These are phyloP conservation scores for Stichopus horrens DNA, from an alignment of 53 echinoderm and acorn worm species.

Conservation along the genomic window DNA sequence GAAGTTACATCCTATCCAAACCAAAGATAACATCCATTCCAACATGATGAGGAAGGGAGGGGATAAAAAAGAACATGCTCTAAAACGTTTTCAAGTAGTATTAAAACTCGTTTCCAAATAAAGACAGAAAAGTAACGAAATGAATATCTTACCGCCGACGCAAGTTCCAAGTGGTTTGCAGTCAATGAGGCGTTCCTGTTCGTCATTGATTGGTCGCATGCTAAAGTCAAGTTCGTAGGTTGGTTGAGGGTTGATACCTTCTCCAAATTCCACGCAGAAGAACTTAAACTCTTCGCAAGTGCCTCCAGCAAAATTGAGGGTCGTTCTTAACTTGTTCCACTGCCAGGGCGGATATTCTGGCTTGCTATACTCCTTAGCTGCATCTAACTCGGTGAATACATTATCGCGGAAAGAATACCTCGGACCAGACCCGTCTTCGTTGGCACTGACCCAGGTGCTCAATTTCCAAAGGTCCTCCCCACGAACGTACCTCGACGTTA, in stretches of 20 bases:
- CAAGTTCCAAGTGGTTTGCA: constrained; percentile 23
- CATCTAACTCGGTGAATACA: not conserved
- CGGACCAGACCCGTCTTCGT: constrained; percentile 25
- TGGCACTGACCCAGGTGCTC: constrained; percentile 33
- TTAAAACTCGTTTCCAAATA: no score
- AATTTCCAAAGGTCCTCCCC: constrained; percentile 43
- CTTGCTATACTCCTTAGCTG: constrained; percentile 1
- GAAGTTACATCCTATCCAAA: no score
- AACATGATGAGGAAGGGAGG: no score
- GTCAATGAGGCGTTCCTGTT: constrained; percentile 12
- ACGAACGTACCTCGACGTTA: constrained; percentile 6
- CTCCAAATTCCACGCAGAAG: constrained; percentile 32
- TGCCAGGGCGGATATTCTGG: constrained; percentile 37
- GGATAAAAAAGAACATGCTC: no score
- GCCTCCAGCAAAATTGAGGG: not conserved
- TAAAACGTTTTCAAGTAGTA: no score
- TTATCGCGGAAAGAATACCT: constrained; percentile 1
- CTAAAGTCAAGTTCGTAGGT: not conserved
- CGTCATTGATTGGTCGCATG: constrained; percentile 2
- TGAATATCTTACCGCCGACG: not conserved
- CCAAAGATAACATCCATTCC: no score
- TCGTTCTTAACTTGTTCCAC: not conserved
- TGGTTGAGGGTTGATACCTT: not conserved
- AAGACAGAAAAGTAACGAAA: no score
- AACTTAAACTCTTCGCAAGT: constrained; percentile 35